These are phyloP conservation scores for Otolemur garnettii DNA, from an alignment of 2,113 vertebrate genomes.

Conservation along the genomic window DNA sequence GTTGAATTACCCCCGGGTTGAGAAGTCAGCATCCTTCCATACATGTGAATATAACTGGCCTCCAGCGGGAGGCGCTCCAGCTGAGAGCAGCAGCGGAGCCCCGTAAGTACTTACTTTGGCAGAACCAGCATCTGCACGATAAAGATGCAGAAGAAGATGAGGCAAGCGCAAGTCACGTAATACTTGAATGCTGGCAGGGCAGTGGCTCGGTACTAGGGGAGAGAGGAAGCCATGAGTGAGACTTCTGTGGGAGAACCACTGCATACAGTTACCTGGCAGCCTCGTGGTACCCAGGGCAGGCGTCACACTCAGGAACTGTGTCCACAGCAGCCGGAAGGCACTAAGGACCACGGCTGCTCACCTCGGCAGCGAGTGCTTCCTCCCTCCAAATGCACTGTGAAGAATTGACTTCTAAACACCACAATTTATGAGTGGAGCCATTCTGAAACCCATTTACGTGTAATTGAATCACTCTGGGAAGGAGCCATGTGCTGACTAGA, in stretches of 20 bases:
- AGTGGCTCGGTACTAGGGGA: constrained; percentile 94
- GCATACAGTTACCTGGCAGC: not conserved
- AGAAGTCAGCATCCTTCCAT: not conserved
- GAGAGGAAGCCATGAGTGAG: constrained; percentile 29
- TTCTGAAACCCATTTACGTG: not conserved
- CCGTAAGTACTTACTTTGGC: constrained; percentile 93
- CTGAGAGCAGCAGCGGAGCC: rapidly evolving
- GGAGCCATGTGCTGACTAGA: not conserved
- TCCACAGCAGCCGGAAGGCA: not conserved
- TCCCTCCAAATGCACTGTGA: not conserved
- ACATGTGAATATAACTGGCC: rapidly evolving
- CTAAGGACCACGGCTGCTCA: not conserved
- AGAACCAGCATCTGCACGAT: constrained; percentile 96
- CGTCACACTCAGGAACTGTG: rapidly evolving
- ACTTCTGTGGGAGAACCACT: not conserved
- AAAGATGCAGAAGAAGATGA: constrained; percentile 98
- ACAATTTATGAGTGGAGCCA: rapidly evolving
- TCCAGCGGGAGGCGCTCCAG: rapidly evolving
- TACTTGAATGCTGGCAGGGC: constrained; percentile 98
- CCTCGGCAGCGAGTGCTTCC: not conserved
- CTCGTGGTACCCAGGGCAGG: not conserved
- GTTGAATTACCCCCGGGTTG: too few relatives aligned
- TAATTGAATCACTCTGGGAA: not conserved
- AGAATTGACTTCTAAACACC: not conserved
- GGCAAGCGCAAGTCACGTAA: constrained; percentile 96